Evolutionary conservation across 2,888 invertebrate genomes (phyloP), one percentile per base, ranked within the genome.

Genomic region (Parasteatoda lunata): DNA sequence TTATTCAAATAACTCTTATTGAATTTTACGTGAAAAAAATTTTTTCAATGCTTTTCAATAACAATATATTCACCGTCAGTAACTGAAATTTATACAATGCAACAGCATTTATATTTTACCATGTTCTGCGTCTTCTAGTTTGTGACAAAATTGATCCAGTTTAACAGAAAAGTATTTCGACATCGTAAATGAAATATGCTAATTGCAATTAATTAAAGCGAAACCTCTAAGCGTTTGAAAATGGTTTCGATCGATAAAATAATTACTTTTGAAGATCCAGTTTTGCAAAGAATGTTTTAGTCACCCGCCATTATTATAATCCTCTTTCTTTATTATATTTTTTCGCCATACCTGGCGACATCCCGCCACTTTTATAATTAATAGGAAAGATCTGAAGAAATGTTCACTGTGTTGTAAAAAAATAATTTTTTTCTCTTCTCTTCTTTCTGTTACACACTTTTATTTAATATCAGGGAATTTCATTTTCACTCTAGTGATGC

Each of bases 141-240:
- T 30, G 30, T 30, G 30, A 30, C 30, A 30, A 30, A 30, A 30
- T 30, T 30, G 30, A 30, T 30, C 30, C 30, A 30, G 30, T 30
- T 77, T 77, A 15, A 69, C 15, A 69, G 69, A 82, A 81, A 82
- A 75, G 59, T 82, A 15, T 73, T 30, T 30, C 76, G 7, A 54
- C 51, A 59, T 49, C 76, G 49, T 77, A 83, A 83, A 77, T 70
- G 71, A 64, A 83, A 83, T 83, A 83, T 83, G 83, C 83, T 83
- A 83, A 83, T 83, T 83, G 71, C 77, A 83, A 83, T 83, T 83
- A 83, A 83, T 83, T 83, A 83, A 83, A 77, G 48, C 49, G 69
- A 82, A 82, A 48, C 82, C 72, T 51, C 52, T 72, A 45, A 78
- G 13, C 45, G 13, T 13, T 59, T 54, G 51, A 68, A 70, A 45